These are phyloP conservation scores for Oreocharis arfaki DNA, from an alignment of 2,113 vertebrate genomes.

Conservation along the genomic window DNA sequence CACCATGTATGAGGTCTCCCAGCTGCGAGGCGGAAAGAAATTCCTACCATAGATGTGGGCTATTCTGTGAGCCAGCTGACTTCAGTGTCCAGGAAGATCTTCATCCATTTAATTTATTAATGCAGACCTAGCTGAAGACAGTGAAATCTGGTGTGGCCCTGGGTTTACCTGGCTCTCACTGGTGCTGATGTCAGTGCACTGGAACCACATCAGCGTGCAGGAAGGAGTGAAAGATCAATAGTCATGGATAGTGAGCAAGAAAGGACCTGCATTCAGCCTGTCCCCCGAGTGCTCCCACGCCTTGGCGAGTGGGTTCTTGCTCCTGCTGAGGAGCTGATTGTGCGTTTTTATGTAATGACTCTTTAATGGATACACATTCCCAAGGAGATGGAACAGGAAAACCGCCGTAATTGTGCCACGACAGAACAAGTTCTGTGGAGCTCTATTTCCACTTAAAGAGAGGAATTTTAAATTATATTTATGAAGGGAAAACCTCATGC, in stretches of 20 bases:
- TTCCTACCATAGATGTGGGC: neutral
- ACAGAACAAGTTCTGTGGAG: neutral
- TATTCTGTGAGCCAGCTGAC: neutral
- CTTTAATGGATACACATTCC: neutral
- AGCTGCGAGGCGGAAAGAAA: neutral
- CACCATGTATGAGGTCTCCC: neutral
- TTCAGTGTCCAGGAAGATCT: neutral
- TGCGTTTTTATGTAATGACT: neutral
- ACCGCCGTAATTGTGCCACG: neutral
- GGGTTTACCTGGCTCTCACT: neutral
- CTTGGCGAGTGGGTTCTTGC: neutral
- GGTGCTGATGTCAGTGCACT: neutral
- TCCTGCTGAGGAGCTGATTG: neutral
- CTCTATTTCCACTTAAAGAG: neutral
- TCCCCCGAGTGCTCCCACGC: neutral
- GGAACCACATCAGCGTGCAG: neutral
- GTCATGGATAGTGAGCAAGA: neutral
- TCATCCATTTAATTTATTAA: neutral
- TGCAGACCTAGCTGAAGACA: neutral
- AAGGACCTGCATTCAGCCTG: neutral
- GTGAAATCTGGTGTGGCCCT: fast-evolving
- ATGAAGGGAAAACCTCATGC: neutral
- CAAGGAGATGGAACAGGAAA: neutral
- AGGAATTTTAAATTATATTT: conserved; percentile 17
- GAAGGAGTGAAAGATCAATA: neutral